phyloP scores from a whole-genome alignment of 2,113 vertebrate genomes.

The Ptilonorhynchus violaceus region DNA sequence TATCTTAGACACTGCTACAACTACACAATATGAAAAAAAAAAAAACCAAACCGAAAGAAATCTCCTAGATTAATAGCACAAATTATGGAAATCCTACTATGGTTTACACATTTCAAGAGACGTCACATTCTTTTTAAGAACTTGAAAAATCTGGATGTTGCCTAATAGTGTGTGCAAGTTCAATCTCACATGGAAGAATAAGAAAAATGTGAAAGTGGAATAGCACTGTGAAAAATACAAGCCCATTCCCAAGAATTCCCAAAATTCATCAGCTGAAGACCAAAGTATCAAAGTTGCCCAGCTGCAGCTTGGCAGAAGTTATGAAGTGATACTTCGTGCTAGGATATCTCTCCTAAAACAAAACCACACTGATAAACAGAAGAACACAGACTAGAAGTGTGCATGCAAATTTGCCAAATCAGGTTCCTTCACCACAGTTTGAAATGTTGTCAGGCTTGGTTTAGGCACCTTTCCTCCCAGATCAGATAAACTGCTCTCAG shows the following conservation, averaged over 20 bases:
- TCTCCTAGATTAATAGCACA: neutral
- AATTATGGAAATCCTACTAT: neutral
- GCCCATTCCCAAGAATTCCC: neutral
- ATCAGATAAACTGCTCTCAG: neutral
- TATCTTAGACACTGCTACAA: neutral
- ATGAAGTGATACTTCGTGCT: neutral
- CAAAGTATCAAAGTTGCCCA: neutral
- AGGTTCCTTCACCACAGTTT: neutral
- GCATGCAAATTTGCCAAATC: neutral
- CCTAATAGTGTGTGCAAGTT: neutral
- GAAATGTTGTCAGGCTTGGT: neutral
- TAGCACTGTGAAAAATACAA: neutral
- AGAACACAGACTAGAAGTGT: neutral
- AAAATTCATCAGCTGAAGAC: neutral
- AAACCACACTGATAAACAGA: neutral
- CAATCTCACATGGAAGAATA: neutral
- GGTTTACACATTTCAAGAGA: neutral
- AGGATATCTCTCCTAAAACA: neutral
- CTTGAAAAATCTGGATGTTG: neutral
- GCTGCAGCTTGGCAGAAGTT: neutral
- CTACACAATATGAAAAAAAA: neutral
- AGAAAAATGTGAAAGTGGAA: neutral
- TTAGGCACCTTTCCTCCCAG: neutral
- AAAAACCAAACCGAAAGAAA: neutral
- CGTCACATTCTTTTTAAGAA: neutral